Conservation (phyloP, 2,888 invertebrate species). For the Dynastes tityus region DNA sequence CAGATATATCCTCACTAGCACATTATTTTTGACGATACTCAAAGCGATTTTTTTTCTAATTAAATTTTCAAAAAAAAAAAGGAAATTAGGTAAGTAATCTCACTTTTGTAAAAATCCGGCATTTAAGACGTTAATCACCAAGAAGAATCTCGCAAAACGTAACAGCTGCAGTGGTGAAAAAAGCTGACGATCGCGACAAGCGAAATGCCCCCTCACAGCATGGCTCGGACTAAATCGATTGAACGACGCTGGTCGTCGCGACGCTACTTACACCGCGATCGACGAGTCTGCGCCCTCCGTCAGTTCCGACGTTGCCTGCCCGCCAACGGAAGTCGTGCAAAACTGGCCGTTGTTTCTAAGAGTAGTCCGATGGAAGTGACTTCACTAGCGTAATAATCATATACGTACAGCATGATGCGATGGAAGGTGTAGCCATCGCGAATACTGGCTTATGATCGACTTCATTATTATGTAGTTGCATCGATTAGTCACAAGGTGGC, state of each 20-base stretch:
- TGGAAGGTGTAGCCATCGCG: constrained; percentile 1
- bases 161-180: constrained; percentile 6
- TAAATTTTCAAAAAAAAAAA: not conserved
- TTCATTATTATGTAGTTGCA: constrained; percentile 12
- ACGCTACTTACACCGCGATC: constrained; percentile 9
- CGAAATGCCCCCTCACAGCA: constrained; percentile 16
- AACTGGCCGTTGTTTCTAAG: constrained; percentile 9
- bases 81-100: too few relatives aligned
- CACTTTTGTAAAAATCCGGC: not conserved
- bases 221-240: constrained; percentile 31
- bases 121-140: not conserved
- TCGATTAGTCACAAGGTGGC: constrained; percentile 40
- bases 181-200: not conserved
- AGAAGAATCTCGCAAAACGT: not conserved
- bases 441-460: not conserved
- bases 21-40: not conserved
- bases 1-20: too few relatives aligned
- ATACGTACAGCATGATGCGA: not conserved
- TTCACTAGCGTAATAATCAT: not conserved
- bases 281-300: constrained; percentile 37
- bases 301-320: not conserved
- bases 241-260: constrained; percentile 30
- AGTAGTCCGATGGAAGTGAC: not conserved
- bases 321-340: not conserved
- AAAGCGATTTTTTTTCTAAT: not conserved